Evolutionary conservation across 2,888 invertebrate genomes (phyloP), one percentile per base, ranked within the genome.

Genomic region (Pemphredon lugubris): DNA sequence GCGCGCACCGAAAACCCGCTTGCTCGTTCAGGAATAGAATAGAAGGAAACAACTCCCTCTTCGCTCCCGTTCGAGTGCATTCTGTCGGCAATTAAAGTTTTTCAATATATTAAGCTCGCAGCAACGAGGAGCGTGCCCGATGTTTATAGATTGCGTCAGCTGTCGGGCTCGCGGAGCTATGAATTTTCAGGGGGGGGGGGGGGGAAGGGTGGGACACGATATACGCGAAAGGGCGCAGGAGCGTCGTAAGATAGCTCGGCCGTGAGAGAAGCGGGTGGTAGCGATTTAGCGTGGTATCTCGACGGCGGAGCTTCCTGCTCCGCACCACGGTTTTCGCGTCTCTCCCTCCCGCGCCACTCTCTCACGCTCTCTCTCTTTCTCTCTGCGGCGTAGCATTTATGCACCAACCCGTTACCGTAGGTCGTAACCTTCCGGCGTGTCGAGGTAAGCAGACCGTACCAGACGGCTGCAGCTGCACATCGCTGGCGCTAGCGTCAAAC

Each of bases 381-480:
- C 45, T 40, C 54, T 20, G 18, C 47, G 30, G 42, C 39, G 37
- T 39, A 14, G 50, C 63, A 60, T 70, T 70, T 74, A 68, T 68
- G 61, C 55, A 61, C 37, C 63, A 66, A 72, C 58, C 67, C 75
- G 58, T 80, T 81, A 68, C 73, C 73, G 48, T 73, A 75, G 79
- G 75, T 79, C 79, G 79, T 75, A 78, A 79, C 73, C 78, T 79
- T 78, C 73, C 78, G 73, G 78, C 65, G 74, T 71, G 81, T 78
- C 81, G 75, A 61, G 79, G 51, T 59, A 81, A 78, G 81, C 79
- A 71, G 75, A 79, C 73, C 81, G 79, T 73, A 67, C 71, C 65
- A 65, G 75, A 81, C 73, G 71, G 67, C 58, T 81, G 63, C 70
- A 66, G 78, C 72, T 78, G 75, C 72, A 66, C 69, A 23, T 73